Conservation (phyloP, 1,140 invertebrate genomes). For the Chironomus striatipennis region DNA sequence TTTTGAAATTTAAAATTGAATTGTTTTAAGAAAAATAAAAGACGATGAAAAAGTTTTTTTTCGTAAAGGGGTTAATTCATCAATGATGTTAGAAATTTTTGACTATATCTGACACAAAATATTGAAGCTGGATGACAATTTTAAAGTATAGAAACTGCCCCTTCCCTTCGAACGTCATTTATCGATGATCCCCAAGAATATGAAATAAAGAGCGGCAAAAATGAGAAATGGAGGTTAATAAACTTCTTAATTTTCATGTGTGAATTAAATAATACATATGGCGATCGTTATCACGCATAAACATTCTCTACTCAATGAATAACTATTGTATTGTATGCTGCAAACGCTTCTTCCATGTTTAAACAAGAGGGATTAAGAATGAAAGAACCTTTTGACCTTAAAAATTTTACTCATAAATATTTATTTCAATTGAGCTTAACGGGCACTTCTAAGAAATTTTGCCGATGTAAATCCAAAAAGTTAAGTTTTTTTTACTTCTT, state of each 20-base stretch:
- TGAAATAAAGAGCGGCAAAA: background rate
- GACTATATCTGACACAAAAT: too few relatives aligned
- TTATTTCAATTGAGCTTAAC: too few relatives aligned
- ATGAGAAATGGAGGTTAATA: background rate
- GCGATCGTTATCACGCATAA: slow-evolving; percentile 1
- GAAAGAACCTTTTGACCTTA: slow-evolving; percentile 6
- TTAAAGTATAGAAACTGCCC: too few relatives aligned
- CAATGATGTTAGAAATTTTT: too few relatives aligned
- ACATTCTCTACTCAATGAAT: background rate
- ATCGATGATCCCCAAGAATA: too few relatives aligned
- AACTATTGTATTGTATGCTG: too few relatives aligned
- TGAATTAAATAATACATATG: background rate
- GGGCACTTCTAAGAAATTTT: too few relatives aligned
- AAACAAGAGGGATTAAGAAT: background rate
- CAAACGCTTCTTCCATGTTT: background rate
- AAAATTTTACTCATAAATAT: background rate
- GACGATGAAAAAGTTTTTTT: background rate
- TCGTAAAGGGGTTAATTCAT: too few relatives aligned
- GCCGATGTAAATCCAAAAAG: background rate
- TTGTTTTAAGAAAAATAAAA: background rate
- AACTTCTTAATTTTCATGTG: slow-evolving; percentile 9
- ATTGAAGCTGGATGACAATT: too few relatives aligned
- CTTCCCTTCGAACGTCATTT: too few relatives aligned
- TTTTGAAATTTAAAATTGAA: background rate
- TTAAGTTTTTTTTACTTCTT: background rate